Evolutionary conservation across 2,888 invertebrate genomes (phyloP), one percentile per base, ranked within the genome.

Genomic region (Linnaemya vulpina): DNA sequence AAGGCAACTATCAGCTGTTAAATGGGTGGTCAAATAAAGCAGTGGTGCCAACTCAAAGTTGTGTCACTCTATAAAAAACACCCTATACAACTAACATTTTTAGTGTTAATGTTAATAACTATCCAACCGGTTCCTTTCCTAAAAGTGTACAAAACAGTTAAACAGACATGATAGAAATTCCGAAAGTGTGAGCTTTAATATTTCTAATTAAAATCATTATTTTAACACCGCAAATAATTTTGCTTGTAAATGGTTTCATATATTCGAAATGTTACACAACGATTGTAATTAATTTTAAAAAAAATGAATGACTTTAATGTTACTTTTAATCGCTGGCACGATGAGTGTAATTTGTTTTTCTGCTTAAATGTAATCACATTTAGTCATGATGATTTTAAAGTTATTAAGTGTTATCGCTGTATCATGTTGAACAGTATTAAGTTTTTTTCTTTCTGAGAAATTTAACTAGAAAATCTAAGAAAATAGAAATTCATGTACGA

Each of bases 391-490:
- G 73, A 51, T 60, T 65, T 53, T n/a, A 8, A 30, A 25, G 15
- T 60, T 67, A 38, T 53, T 62, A 40, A 53, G 22, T 65, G 38
- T 65, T 73, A 40, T 58, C 65, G 46, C 13, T 40, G 38, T 38
- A 58, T 55, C 58, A 58, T 73, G 65, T 49, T 49, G 22, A 20
- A 38, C 8, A 80, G 17, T 17, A 68, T 62, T 30, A 3, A 30
- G 10, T 63, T 11, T 15, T 9, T 40, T 70, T 75, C 53, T 15
- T 77, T 76, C 76, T 71, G n/a, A 60, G 71, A 71, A 83, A 77
- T 71, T 58, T 65, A 58, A 82, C 22, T 30, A 74, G n/a, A 68
- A 81, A 68, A 53, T 55, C 38, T 58, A 40, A 70, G 46, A 62
- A 82, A 76, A 58, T 55, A n/a, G 5, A 68, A 70, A 62, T 22